Percentiles rank a stretch among this genome's conserved stretches.
Evolutionary conservation across 1,140 invertebrate species (phyloP).

Genomic region (Drosophila sturtevanti): DNA sequence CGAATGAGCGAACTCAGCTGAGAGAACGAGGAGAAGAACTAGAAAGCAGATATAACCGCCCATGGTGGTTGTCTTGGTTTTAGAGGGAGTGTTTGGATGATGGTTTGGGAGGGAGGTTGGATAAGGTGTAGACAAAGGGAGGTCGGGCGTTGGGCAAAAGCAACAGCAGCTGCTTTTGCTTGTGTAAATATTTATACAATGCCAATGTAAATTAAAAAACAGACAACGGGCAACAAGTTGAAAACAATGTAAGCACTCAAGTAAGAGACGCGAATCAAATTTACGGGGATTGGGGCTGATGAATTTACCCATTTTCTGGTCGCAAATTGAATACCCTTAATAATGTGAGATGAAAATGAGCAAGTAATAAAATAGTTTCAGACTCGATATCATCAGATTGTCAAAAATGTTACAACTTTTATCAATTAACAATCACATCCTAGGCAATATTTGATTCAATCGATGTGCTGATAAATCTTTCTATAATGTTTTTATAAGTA

Average conservation of each 20-base stretch:
- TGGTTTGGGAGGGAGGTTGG: not conserved
- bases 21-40: slow-evolving; percentile 19
- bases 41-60: not conserved
- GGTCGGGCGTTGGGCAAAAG: no score
- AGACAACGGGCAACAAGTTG: slow-evolving; percentile 75
- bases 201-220: slow-evolving; percentile 81
- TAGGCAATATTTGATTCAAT: no score
- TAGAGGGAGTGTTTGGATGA: not conserved
- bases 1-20: not conserved
- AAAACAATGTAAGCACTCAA: slow-evolving; percentile 53
- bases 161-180: slow-evolving; percentile 51
- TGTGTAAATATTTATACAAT: slow-evolving; percentile 79
- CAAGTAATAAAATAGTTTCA: not conserved
- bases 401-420: not conserved
- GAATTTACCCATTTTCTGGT: not conserved
- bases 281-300: not conserved
- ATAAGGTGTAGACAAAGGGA: not conserved
- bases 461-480: no score
- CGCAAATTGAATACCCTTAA: slow-evolving; percentile 4
- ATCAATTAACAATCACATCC: no score
- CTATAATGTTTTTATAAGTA: no score
- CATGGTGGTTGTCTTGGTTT: slow-evolving; percentile 7
- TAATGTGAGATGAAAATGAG: not conserved
- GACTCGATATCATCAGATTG: not conserved
- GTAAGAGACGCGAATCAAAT: slow-evolving; percentile 39